Evolutionary conservation across 2,797 vertebrate species (phyloP).

Genomic region (Enteromius afrohamiltoni): DNA sequence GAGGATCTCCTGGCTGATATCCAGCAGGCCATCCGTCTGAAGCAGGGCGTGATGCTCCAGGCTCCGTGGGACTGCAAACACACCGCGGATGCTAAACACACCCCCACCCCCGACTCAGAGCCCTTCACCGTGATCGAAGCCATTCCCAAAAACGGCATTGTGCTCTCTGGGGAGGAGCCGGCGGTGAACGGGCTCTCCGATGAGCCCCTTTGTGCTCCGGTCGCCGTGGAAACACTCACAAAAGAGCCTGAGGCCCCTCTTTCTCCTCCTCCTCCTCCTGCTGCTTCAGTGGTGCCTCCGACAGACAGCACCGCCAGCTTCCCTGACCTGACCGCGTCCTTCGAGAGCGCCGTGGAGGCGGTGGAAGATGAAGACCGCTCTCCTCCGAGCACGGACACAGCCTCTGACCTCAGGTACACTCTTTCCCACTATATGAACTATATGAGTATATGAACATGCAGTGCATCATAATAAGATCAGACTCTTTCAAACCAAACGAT

Average conservation of each 20-base stretch:
- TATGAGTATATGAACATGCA: too few relatives aligned
- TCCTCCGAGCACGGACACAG: constrained; percentile 43
- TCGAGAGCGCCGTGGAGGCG: constrained; percentile 66
- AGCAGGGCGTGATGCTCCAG: constrained; percentile 77
- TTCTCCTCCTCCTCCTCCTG: constrained; percentile 39
- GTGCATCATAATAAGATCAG: too few relatives aligned
- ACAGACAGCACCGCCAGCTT: constrained; percentile 69
- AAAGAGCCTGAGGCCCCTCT: constrained; percentile 73
- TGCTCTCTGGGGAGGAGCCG: constrained; percentile 51
- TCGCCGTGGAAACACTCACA: constrained; percentile 66
- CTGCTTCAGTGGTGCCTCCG: constrained; percentile 62
- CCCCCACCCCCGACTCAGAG: constrained; percentile 72
- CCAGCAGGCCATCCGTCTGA: constrained; percentile 91
- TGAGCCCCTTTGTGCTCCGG: constrained; percentile 66
- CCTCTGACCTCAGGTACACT: constrained; percentile 28
- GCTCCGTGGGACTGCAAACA: constrained; percentile 69
- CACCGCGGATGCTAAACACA: constrained; percentile 67
- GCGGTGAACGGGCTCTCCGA: constrained; percentile 51
- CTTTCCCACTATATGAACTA: too few relatives aligned
- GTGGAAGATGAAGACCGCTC: constrained; percentile 35
- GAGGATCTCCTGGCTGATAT: constrained; percentile 97
- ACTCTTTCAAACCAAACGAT: too few relatives aligned
- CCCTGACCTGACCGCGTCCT: constrained; percentile 66
- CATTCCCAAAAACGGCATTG: constrained; percentile 68
- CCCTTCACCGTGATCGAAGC: constrained; percentile 73